Conservation (phyloP, 2,888 invertebrate species). For the Xanthorhoe designata region DNA sequence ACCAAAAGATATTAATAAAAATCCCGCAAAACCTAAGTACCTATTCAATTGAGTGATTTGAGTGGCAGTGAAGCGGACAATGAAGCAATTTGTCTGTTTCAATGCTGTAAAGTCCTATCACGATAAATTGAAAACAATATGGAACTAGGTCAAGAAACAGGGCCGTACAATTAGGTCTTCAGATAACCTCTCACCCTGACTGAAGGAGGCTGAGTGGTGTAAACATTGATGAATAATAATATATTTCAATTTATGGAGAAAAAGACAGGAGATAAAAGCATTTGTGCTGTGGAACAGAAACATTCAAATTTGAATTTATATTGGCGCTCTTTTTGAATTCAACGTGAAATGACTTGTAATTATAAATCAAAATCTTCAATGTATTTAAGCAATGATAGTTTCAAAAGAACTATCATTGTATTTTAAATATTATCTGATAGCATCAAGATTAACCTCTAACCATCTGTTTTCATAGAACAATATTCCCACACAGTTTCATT, state of each 20-base stretch:
- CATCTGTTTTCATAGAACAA: not conserved
- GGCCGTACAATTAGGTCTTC: conserved; percentile 37
- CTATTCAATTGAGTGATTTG: not conserved
- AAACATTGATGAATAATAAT: conserved; percentile 24
- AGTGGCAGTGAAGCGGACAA: not conserved
- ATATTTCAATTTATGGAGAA: not conserved
- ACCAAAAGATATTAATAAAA: not conserved
- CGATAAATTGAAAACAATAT: conserved; percentile 32
- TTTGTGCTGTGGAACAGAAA: too few relatives aligned
- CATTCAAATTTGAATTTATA: too few relatives aligned
- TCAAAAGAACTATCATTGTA: too few relatives aligned
- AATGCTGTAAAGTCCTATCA: conserved; percentile 10
- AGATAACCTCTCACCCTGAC: conserved; percentile 44
- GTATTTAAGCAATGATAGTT: too few relatives aligned
- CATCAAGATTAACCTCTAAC: not conserved
- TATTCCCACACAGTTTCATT: conserved; percentile 3
- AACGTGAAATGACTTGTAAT: too few relatives aligned
- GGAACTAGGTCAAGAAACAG: conserved; percentile 38
- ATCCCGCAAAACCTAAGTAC: not conserved
- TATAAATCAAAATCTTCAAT: too few relatives aligned
- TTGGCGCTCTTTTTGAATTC: too few relatives aligned
- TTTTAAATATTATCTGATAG: too few relatives aligned
- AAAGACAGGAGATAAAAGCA: too few relatives aligned
- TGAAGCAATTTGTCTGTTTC: conserved; percentile 8
- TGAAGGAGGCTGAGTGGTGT: conserved; percentile 31